Evolutionary conservation across 1,140 invertebrate species (phyloP).

Genomic region (Cherax destructor): DNA sequence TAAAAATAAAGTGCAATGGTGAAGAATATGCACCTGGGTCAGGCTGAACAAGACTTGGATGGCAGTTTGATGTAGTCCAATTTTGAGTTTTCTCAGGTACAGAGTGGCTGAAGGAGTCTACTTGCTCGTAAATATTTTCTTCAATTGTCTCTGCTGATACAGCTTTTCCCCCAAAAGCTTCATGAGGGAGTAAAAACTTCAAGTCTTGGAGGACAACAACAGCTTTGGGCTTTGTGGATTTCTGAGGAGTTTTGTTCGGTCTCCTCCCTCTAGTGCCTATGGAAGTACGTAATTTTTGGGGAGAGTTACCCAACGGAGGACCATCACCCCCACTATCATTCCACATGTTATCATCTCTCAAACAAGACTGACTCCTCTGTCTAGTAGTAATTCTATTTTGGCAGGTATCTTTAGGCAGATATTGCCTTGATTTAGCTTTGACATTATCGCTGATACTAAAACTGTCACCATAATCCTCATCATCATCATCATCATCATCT

Average conservation of each 20-base stretch:
- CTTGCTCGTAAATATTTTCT: not conserved
- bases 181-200: conserved; percentile 37
- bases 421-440: not conserved
- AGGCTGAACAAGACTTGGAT: not conserved
- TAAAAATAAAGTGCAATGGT: conserved; percentile 37
- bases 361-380: not conserved
- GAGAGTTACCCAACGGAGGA: not conserved
- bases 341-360: not conserved
- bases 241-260: not conserved
- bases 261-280: not conserved
- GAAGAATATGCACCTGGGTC: not conserved
- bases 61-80: not conserved
- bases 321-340: not conserved
- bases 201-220: conserved; percentile 33
- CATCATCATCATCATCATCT: not conserved
- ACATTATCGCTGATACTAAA: not conserved
- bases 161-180: conserved; percentile 35
- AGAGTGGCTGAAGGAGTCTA: not conserved
- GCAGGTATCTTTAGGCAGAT: not conserved
- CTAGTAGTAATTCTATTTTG: not conserved
- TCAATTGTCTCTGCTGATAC: conserved; percentile 44
- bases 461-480: not conserved
- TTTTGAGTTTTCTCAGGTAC: not conserved
- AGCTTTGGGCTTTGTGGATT: conserved; percentile 11
- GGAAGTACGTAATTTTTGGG: not conserved